Conservation (phyloP, 2,888 invertebrate genomes). For the Tyria jacobaeae region DNA sequence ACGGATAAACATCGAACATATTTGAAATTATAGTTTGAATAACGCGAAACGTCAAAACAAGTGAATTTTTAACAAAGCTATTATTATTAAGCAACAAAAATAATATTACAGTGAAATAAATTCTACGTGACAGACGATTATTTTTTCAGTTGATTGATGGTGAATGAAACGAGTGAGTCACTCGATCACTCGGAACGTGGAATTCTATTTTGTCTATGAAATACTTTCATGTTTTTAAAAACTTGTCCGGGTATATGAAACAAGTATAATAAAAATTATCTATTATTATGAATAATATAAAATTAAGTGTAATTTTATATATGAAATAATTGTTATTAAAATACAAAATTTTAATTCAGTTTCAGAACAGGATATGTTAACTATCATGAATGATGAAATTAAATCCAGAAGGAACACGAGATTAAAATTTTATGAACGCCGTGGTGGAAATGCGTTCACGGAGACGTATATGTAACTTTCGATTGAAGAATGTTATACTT, state of each 20-base stretch:
- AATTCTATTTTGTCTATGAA: conserved; percentile 39
- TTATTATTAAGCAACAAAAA: conserved; percentile 76
- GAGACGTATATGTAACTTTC: no score
- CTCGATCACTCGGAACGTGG: conserved; percentile 46
- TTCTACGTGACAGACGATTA: conserved; percentile 70
- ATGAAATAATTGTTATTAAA: no score
- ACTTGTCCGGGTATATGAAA: not conserved
- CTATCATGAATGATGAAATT: no score
- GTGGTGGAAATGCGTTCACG: no score
- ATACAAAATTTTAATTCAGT: no score
- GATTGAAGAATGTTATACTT: no score
- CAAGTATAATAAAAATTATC: not conserved
- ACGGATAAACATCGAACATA: conserved; percentile 62
- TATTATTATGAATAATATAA: no score
- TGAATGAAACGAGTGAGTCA: conserved; percentile 53
- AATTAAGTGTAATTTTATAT: no score
- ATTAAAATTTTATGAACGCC: no score
- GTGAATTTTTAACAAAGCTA: conserved; percentile 65
- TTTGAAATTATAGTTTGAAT: conserved; percentile 54
- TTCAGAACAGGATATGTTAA: no score
- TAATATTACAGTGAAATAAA: conserved; percentile 71
- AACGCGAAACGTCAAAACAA: conserved; percentile 66
- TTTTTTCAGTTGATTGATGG: conserved; percentile 62
- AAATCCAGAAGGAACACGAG: no score
- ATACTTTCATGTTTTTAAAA: not conserved